A percentile compares a stretch with the other conserved stretches of the same genome.
These are phyloP conservation scores for Stegastes partitus DNA, from an alignment of 2,113 vertebrate species.

Conservation along the genomic window DNA sequence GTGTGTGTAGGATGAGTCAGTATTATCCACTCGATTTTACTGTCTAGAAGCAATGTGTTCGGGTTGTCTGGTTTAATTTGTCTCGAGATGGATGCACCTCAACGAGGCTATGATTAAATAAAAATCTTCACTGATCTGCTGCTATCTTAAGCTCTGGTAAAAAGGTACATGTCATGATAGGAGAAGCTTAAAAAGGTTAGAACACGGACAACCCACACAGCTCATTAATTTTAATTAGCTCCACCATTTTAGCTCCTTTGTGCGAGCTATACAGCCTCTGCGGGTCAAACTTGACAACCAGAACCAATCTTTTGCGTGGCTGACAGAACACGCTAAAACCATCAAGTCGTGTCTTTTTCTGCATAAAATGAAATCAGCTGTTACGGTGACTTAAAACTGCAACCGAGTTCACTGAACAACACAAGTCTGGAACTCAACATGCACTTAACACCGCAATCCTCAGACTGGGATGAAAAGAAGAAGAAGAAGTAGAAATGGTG, in stretches of 20 bases:
- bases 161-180: constrained; percentile 2
- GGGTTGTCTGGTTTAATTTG: background rate
- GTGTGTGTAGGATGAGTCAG: background rate
- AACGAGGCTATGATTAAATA: background rate
- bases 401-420: background rate
- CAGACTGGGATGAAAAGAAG: constrained; percentile 12
- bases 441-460: constrained; percentile 11
- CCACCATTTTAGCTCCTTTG: constrained; percentile 5
- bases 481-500: constrained; percentile 24
- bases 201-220: constrained; percentile 22
- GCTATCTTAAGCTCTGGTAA: constrained; percentile 8
- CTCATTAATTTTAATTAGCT: constrained; percentile 31
- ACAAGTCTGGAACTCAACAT: constrained; percentile 31
- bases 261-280: background rate
- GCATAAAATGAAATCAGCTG: background rate
- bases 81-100: background rate
- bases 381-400: constrained; percentile 6
- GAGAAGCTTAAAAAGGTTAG: background rate
- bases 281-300: background rate
- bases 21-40: background rate
- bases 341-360: background rate
- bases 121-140: constrained; percentile 4
- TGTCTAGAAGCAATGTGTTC: background rate
- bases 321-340: background rate
- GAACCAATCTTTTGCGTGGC: background rate